Conservation (phyloP, 2,888 invertebrate species). For the Mechanitis mazaeus region DNA sequence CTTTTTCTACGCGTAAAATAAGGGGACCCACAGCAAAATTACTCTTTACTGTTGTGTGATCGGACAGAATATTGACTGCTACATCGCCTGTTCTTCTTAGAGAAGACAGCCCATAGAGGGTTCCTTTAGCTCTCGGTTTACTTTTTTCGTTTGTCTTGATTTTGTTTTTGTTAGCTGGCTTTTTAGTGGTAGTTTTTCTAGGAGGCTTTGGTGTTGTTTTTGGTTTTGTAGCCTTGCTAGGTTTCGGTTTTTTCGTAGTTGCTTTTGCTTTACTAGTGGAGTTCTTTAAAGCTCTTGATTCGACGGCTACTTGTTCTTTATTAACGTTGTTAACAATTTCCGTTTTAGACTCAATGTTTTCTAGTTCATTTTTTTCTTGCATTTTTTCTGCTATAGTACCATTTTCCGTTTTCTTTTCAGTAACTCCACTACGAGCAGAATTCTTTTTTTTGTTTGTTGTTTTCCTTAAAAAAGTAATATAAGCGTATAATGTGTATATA, state of each 20-base stretch:
- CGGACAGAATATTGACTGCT: constrained; percentile 84
- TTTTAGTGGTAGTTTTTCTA: constrained; percentile 53
- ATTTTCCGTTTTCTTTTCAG: constrained; percentile 40
- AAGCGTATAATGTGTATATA: background rate
- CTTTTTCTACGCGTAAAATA: constrained; percentile 86
- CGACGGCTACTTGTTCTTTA: constrained; percentile 31
- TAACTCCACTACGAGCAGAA: constrained; percentile 47
- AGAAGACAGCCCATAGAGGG: constrained; percentile 87
- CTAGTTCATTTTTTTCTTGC: constrained; percentile 37
- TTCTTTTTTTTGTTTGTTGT: constrained; percentile 61
- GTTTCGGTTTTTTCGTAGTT: constrained; percentile 47
- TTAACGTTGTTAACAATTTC: constrained; percentile 34
- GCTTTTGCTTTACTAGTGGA: constrained; percentile 50
- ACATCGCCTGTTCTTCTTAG: constrained; percentile 88
- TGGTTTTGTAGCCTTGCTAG: constrained; percentile 46
- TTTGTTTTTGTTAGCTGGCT: constrained; percentile 56
- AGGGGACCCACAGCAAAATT: constrained; percentile 89
- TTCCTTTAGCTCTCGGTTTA: constrained; percentile 83
- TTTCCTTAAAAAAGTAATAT: constrained; percentile 47
- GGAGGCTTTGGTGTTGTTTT: constrained; percentile 61
- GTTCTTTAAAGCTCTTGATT: constrained; percentile 58
- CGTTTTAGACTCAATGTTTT: constrained; percentile 38
- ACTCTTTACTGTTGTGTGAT: constrained; percentile 88
- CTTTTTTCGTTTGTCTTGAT: constrained; percentile 65
- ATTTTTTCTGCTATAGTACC: constrained; percentile 39